Evolutionary conservation across 2,113 vertebrate species (phyloP).

Genomic region (Anarrhichthys ocellatus): DNA sequence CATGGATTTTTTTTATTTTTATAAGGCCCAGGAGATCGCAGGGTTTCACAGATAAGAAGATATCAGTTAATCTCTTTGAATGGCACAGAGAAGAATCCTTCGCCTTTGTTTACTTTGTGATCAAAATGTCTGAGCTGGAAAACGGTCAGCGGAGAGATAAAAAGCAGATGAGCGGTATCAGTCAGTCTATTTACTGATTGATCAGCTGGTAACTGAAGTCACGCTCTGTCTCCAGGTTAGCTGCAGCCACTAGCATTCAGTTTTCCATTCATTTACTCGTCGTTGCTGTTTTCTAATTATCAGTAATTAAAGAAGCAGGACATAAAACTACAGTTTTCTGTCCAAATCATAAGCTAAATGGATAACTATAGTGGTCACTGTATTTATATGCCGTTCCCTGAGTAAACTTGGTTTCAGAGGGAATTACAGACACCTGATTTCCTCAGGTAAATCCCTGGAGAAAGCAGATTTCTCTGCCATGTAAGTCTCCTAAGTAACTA

Average conservation of each 20-base stretch:
- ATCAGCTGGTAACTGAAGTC: conserved; percentile 8
- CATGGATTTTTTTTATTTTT: conserved; percentile 53
- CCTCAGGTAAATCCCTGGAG: not conserved
- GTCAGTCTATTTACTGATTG: conserved; percentile 7
- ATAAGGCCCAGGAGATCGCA: conserved; percentile 56
- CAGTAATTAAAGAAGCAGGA: not conserved
- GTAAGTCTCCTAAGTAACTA: not conserved
- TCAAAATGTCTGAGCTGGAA: conserved; percentile 15
- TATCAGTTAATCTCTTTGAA: conserved; percentile 55
- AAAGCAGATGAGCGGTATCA: conserved; percentile 9
- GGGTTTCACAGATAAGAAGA: conserved; percentile 56
- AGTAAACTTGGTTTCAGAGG: not conserved
- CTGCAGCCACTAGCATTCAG: not conserved
- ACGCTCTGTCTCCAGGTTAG: not conserved
- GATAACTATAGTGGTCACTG: not conserved
- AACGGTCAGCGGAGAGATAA: not conserved
- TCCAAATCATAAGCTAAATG: not conserved
- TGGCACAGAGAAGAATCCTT: conserved; percentile 41
- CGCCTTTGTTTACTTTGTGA: conserved; percentile 27
- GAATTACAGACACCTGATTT: not conserved
- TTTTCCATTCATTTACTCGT: not conserved
- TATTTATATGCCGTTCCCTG: not conserved
- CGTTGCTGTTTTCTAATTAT: not conserved
- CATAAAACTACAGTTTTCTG: not conserved
- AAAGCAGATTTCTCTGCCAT: not conserved